Conservation (phyloP, 2,113 vertebrate species). For the Scalopus aquaticus region DNA sequence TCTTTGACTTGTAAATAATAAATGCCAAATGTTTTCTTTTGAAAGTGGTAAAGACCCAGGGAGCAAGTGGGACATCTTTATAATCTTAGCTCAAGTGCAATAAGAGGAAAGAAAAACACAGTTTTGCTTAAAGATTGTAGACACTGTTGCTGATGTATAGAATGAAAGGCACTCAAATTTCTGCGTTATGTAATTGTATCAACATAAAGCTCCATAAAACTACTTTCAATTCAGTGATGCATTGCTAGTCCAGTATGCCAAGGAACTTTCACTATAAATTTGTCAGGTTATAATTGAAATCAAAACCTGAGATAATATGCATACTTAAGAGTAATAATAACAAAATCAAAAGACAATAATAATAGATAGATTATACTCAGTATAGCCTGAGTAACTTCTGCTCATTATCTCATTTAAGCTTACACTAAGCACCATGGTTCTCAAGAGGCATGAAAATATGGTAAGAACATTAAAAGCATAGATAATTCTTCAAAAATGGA, state of each 20-base stretch:
- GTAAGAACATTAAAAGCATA: background rate
- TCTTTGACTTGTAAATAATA: constrained; percentile 42
- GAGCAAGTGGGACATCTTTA: background rate
- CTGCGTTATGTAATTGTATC: constrained; percentile 34
- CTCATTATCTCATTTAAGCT: background rate
- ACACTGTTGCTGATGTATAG: background rate
- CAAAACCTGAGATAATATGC: background rate
- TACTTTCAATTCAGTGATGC: background rate
- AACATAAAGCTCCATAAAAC: constrained; percentile 19
- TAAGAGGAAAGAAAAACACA: background rate
- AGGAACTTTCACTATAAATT: background rate
- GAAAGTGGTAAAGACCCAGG: constrained; percentile 13
- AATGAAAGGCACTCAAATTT: constrained; percentile 4
- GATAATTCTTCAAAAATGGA: background rate
- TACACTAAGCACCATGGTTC: background rate
- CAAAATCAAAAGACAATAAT: background rate
- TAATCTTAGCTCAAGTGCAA: background rate
- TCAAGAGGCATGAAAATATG: background rate
- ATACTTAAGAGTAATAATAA: background rate
- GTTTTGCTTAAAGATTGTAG: background rate
- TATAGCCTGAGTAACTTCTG: background rate
- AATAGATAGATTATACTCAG: background rate
- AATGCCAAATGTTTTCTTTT: constrained; percentile 20
- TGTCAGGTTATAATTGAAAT: background rate
- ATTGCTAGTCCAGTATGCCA: background rate